These are phyloP conservation scores for Tenthredo livida DNA, from an alignment of 2,888 invertebrate species.

Conservation along the genomic window DNA sequence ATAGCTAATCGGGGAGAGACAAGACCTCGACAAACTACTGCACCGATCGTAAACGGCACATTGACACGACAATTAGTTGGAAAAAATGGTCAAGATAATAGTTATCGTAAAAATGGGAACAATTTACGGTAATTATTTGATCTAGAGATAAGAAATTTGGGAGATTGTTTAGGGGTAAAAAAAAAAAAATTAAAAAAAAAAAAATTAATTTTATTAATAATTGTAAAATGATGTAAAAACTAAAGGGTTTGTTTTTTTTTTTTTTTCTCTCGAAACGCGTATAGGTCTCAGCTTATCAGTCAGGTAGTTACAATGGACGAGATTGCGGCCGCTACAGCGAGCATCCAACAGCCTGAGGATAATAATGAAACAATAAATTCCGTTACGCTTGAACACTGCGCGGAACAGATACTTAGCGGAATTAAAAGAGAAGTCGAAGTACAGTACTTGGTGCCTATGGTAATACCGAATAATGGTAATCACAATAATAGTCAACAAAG, in stretches of 20 bases:
- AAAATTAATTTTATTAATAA: not conserved
- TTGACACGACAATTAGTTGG: conserved; percentile 57
- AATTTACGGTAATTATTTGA: conserved; percentile 55
- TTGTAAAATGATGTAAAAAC: not conserved
- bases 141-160: not conserved
- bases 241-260: not conserved
- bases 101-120: conserved; percentile 57
- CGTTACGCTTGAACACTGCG: conserved; percentile 80
- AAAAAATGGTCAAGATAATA: conserved; percentile 58
- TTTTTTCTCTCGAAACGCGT: not conserved
- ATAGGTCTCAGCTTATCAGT: conserved; percentile 59
- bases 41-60: conserved; percentile 53
- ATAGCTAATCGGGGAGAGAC: conserved; percentile 85
- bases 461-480: conserved; percentile 64
- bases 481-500: conserved; percentile 55
- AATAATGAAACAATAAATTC: conserved; percentile 66
- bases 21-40: conserved; percentile 70
- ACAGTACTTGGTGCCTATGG: conserved; percentile 79
- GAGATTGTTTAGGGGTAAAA: not conserved
- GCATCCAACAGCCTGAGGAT: conserved; percentile 76
- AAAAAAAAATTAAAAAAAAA: not conserved
- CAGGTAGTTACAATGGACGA: conserved; percentile 75
- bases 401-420: conserved; percentile 82
- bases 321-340: conserved; percentile 81
- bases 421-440: conserved; percentile 82